Percentiles rank a stretch among this genome's conserved stretches.
These are phyloP conservation scores for Spialia ferax DNA, from an alignment of 2,888 invertebrate genomes.

Conservation along the genomic window DNA sequence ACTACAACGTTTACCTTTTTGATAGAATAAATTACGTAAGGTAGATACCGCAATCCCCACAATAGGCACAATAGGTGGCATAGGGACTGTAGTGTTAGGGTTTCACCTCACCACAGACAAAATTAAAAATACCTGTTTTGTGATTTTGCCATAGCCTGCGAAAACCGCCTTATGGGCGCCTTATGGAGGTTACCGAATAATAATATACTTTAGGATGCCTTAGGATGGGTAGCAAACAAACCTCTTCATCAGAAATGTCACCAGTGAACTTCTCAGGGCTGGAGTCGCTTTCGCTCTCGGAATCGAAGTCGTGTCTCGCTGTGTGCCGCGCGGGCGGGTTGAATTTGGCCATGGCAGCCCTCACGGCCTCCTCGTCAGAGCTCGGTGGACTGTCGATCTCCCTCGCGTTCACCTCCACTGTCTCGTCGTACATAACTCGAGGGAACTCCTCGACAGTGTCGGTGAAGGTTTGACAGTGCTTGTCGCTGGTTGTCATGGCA, in stretches of 20 bases:
- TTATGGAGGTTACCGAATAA: no score
- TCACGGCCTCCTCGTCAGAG: slow-evolving; percentile 65
- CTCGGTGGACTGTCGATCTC: slow-evolving; percentile 85
- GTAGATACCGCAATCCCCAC: no score
- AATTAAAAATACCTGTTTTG: no score
- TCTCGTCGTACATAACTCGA: slow-evolving; percentile 86
- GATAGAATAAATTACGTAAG: no score
- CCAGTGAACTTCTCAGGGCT: slow-evolving; percentile 69
- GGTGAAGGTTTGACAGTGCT: slow-evolving; percentile 78
- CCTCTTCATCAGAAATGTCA: slow-evolving; percentile 64
- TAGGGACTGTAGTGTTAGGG: no score
- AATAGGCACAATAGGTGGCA: no score
- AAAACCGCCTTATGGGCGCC: no score
- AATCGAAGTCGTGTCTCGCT: slow-evolving; percentile 77
- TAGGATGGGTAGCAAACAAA: not conserved
- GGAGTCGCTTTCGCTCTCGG: slow-evolving; percentile 75
- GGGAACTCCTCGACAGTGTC: slow-evolving; percentile 52
- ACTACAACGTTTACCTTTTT: no score
- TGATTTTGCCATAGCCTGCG: no score
- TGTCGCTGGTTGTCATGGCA: slow-evolving; percentile 78
- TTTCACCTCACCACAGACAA: no score
- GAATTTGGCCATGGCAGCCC: slow-evolving; percentile 76
- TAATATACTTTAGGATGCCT: no score
- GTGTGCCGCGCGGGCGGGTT: slow-evolving; percentile 77
- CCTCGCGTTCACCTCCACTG: slow-evolving; percentile 85